phyloP scores from a whole-genome alignment of 2,888 invertebrate genomes.

The Zele albiditarsus region DNA sequence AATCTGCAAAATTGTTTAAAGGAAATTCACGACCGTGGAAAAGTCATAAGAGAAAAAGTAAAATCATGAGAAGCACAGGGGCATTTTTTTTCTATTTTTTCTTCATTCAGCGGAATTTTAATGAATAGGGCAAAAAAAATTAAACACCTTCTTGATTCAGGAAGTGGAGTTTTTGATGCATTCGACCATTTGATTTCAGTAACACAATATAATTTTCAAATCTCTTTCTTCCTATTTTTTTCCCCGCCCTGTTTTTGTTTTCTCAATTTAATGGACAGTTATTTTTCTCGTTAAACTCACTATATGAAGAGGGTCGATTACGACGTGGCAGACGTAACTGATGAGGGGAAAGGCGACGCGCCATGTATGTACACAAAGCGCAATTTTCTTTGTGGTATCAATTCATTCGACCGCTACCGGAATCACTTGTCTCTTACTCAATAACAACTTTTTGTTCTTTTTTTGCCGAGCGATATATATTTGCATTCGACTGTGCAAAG shows the following conservation, averaged over 20 bases:
- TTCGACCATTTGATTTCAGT: no score
- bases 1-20: no score
- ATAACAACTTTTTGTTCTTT: constrained; percentile 11
- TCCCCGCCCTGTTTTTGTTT: no score
- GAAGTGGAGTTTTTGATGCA: no score
- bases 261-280: neutral
- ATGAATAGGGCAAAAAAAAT: no score
- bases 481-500: neutral
- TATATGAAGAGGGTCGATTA: constrained; percentile 26
- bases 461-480: neutral
- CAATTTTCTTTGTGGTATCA: constrained; percentile 37
- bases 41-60: no score
- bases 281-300: constrained; percentile 23
- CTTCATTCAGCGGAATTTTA: no score
- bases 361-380: constrained; percentile 36
- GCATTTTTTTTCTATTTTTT: no score
- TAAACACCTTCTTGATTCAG: no score
- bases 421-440: constrained; percentile 17
- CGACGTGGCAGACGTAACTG: constrained; percentile 13
- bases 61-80: no score
- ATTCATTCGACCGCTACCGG: constrained; percentile 25
- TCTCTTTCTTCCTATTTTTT: neutral
- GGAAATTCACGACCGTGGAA: no score
- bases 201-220: neutral
- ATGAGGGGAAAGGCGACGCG: constrained; percentile 14